These are phyloP conservation scores for Campylomormyrus tamandua DNA, from an alignment of 2,113 vertebrate genomes.

Conservation along the genomic window DNA sequence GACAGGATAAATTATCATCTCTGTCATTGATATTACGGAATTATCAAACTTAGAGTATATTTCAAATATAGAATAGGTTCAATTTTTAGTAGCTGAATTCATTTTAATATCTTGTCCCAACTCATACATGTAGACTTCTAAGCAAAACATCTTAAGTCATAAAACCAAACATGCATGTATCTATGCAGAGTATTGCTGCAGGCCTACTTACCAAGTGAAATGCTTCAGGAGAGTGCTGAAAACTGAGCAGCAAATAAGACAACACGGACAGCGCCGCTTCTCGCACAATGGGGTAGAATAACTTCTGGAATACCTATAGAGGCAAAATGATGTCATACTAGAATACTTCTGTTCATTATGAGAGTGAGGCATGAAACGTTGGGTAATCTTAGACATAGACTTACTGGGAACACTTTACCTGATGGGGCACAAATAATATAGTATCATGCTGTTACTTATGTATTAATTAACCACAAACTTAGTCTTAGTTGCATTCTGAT, in stretches of 20 bases:
- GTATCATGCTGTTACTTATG: neutral
- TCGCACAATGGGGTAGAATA: slow-evolving; percentile 68
- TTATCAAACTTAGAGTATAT: neutral
- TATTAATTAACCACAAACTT: neutral
- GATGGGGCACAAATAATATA: neutral
- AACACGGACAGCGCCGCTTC: slow-evolving; percentile 64
- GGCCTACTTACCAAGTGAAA: slow-evolving; percentile 68
- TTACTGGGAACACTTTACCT: neutral
- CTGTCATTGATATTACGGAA: neutral
- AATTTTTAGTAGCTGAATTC: neutral
- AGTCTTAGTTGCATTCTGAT: neutral
- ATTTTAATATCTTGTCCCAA: neutral
- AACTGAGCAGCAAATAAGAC: slow-evolving; percentile 71
- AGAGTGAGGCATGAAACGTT: neutral
- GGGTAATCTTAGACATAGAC: neutral
- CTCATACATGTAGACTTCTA: neutral
- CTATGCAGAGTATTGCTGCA: neutral
- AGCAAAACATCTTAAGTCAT: neutral
- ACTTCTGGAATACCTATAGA: slow-evolving; percentile 66
- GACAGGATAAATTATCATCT: neutral
- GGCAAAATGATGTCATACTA: neutral
- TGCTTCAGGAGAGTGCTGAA: slow-evolving; percentile 73
- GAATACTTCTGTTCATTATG: neutral
- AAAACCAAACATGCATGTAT: neutral
- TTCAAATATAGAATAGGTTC: neutral